Base-by-base conservation (phyloP, 2,888 invertebrate species). In the Ethmia dodecea region DNA sequence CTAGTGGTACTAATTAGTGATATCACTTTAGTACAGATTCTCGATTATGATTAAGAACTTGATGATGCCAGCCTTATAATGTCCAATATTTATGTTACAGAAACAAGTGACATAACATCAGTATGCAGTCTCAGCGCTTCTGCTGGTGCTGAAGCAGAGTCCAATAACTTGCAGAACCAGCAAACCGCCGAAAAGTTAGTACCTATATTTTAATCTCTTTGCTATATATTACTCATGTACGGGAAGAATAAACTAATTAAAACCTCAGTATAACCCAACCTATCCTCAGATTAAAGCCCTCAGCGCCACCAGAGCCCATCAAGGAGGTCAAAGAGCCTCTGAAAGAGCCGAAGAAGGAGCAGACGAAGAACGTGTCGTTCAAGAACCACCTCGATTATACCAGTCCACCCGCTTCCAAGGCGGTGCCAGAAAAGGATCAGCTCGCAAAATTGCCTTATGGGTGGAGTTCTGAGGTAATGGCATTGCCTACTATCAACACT, bases 31-130 rank as follows among this genome's bases (percentile, higher is more conserved):
- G 18, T 6, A 18, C 18, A 5, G 3, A 18, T 6, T 18, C 18
- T 18, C 5, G 5, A 18, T 18, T 6, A 18, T 18, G 6, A 6
- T 6, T 18, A 18, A 18, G 6, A 6, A 5, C 3, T 4, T 18
- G 18, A 2, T 20, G 2, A 6, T 20, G n/a, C 8, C 8, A 22
- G 9, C 22, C n/a, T 22, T 22, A 22, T 22, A 6, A 12, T 11
- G 11, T 12, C 1, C 28, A 25, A 6, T 18, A 29, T 20, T 14
- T 10, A 12, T 12, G 13, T 47, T 61, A 24, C 83, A 79, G 92
- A 92, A 75, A 91, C 91, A 10, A 92, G 91, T 43, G 92, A 92
- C 54, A 88, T 92, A 33, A 93, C 92, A 5, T 92, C 92, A 0
- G 87, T 92, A 20, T 92, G 92, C 66, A 92, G 92, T 48, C 81